These are phyloP conservation scores for Brevipalpus yothersi DNA, from an alignment of 1,140 invertebrate genomes.

Conservation along the genomic window DNA sequence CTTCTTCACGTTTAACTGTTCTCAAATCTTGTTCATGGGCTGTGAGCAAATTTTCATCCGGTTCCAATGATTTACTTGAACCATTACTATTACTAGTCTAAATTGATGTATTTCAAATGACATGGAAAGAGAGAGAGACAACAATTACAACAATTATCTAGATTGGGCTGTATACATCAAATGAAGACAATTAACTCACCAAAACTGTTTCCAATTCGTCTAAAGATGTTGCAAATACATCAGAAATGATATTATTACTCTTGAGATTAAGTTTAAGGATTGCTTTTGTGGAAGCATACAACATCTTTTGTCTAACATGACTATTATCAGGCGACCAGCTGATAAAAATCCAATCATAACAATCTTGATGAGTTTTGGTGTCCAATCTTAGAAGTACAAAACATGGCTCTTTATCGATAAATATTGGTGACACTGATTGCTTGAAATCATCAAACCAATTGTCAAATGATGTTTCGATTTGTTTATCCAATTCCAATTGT, in stretches of 20 bases:
- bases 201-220: slow-evolving; percentile 23
- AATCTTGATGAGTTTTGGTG: slow-evolving; percentile 36
- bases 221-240: slow-evolving; percentile 53
- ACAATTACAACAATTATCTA: not conserved
- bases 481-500: slow-evolving; percentile 2
- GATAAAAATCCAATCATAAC: slow-evolving; percentile 41
- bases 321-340: slow-evolving; percentile 81
- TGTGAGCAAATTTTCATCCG: slow-evolving; percentile 2
- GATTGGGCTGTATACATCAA: too few relatives aligned
- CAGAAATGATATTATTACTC: slow-evolving; percentile 60
- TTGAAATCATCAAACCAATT: slow-evolving; percentile 27
- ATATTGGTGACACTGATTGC: slow-evolving; percentile 40
- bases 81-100: too few relatives aligned
- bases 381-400: slow-evolving; percentile 80
- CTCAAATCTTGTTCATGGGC: slow-evolving; percentile 1
- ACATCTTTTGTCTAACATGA: slow-evolving; percentile 80
- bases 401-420: slow-evolving; percentile 68
- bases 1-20: slow-evolving; percentile 1
- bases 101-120: not conserved
- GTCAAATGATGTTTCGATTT: not conserved
- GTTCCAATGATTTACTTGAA: not conserved
- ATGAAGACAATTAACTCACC: not conserved
- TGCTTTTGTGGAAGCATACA: slow-evolving; percentile 93
- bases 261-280: slow-evolving; percentile 94
- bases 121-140: not conserved